Evolutionary conservation across 37 sponge, comb jelly and placozoan genomes (phyloP).

Genomic region (Cliona cf. orientalis): DNA sequence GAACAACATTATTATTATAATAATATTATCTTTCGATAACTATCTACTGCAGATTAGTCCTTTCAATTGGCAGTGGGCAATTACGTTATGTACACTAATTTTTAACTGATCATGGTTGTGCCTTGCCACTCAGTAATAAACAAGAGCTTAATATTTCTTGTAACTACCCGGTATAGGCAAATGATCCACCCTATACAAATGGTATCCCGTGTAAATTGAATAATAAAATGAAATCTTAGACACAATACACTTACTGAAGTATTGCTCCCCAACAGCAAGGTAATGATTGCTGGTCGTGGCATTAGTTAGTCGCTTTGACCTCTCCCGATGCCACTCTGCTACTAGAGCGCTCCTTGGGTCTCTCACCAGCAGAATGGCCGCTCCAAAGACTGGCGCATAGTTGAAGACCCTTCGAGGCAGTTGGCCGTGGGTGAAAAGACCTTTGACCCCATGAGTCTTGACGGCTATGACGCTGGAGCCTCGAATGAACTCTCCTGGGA

Average conservation of each 20-base stretch:
- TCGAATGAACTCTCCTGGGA: constrained; percentile 45
- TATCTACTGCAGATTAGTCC: not conserved
- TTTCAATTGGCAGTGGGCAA: not conserved
- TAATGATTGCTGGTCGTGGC: not conserved
- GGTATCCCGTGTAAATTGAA: too few species aligned
- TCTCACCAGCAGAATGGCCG: constrained; percentile 38
- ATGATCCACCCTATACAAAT: too few species aligned
- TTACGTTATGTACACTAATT: not conserved
- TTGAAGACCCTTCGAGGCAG: not conserved
- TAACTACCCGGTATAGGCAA: too few species aligned
- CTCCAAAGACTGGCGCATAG: constrained; percentile 6
- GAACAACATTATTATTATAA: too few species aligned
- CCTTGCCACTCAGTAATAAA: too few species aligned
- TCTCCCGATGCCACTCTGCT: constrained; percentile 24
- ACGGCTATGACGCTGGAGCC: constrained; percentile 41
- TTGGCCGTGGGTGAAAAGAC: not conserved
- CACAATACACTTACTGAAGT: constrained; percentile 16
- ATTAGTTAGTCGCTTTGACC: not conserved
- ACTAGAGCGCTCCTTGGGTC: constrained; percentile 37
- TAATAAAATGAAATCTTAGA: not conserved
- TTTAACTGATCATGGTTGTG: not conserved
- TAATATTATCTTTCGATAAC: too few species aligned
- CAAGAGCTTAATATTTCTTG: too few species aligned
- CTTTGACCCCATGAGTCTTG: constrained; percentile 17
- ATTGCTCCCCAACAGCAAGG: not conserved